Evolutionary conservation across 1,140 invertebrate genomes (phyloP), one percentile per base, ranked within the genome.

Genomic region (Drosophila burlai): DNA sequence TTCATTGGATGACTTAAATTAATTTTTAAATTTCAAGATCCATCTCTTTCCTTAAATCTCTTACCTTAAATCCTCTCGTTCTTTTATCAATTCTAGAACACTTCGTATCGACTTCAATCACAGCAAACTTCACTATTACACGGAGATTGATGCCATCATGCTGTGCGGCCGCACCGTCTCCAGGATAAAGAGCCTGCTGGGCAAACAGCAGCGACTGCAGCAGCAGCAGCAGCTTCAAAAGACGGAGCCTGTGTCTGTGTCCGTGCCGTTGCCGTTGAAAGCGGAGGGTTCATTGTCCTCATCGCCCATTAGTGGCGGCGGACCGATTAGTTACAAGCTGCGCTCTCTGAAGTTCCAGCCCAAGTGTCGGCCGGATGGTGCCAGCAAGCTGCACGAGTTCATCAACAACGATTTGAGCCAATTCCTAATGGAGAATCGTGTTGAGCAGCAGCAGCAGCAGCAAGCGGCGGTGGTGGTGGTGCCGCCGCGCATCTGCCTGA

Each of bases 81-180:
- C 18, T 36, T 21, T 1, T 21, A 5, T 38, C 13, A 2, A 10
- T 24, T 5, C 0, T 16, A 96, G 97, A 84, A 94, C 96, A 47
- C 93, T 97, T 57, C 94, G 96, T 42, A 93, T 99, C 60, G 98
- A 99, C 92, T 97, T 99, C 80, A 97, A 97, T 93, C 97, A 97
- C 84, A 95, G 94, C 45, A 93, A 95, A 59, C 94, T 97, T 21
- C 95, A 97, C 46, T 98, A 98, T 92, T 98, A 98, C 80, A 97
- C 97, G n/a, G 96, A 97, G 85, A 93, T 98, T 18, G 97, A 99
- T 94, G 97, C 96, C 60, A 95, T 98, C 13, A 93, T 96, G 73
- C 93, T 98, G 29, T 81, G 95, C 95, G 89, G 97, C 95, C 26
- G 92, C 13, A 91, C 78, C 24, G 83, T 81, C 3, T 76, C 76